A percentile compares a stretch with the other conserved stretches of the same genome.
phyloP scores from a whole-genome alignment of 1,140 invertebrate species.

The Araneus ventricosus region DNA sequence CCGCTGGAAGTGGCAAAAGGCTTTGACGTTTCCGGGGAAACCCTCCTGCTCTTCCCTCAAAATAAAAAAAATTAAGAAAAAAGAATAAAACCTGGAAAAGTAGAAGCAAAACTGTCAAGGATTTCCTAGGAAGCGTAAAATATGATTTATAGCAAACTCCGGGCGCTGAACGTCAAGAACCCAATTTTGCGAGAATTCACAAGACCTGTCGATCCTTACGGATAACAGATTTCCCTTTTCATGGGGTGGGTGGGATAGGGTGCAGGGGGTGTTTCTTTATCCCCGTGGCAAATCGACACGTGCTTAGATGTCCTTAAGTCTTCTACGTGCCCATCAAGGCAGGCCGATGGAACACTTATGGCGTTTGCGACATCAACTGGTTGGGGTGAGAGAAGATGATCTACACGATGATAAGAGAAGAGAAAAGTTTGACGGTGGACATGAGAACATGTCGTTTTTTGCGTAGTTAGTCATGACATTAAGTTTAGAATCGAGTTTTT shows the following conservation, averaged over 20 bases:
- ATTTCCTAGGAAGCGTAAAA: slow-evolving; percentile 30
- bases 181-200: slow-evolving; percentile 49
- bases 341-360: background rate
- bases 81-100: background rate
- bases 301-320: slow-evolving; percentile 46
- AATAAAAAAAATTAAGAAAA: background rate
- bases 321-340: background rate
- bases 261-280: slow-evolving; percentile 30
- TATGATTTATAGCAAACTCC: slow-evolving; percentile 59
- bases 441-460: background rate
- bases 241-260: background rate
- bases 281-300: slow-evolving; percentile 59
- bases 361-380: background rate
- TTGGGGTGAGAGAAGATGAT: background rate
- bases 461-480: background rate
- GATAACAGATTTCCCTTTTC: slow-evolving; percentile 57
- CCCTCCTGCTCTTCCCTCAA: background rate
- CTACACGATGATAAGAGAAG: background rate
- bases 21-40: background rate
- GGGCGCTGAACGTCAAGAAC: slow-evolving; percentile 32
- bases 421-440: background rate
- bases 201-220: slow-evolving; percentile 19
- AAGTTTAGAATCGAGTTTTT: too few relatives aligned
- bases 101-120: slow-evolving; percentile 32
- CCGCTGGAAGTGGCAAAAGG: background rate